These are phyloP conservation scores for Thalassoma bifasciatum DNA, from an alignment of 2,113 vertebrate genomes.

Conservation along the genomic window DNA sequence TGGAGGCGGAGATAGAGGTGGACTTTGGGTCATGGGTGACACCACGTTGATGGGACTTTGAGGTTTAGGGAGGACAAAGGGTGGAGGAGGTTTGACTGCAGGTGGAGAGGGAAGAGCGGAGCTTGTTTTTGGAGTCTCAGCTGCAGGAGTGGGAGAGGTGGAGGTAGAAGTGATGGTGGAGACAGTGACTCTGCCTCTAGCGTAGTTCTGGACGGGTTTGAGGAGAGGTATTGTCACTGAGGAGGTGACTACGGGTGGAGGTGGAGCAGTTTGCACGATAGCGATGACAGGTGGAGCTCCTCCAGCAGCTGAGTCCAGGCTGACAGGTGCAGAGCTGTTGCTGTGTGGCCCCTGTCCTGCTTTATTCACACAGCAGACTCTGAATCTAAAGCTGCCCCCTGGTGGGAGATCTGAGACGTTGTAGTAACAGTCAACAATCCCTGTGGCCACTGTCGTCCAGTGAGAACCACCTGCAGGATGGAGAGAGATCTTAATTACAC, in stretches of 20 bases:
- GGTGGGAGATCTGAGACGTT: conserved; percentile 89
- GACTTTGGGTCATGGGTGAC: conserved; percentile 75
- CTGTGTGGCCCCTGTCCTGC: conserved; percentile 94
- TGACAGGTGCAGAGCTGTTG: conserved; percentile 84
- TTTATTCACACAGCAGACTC: conserved; percentile 92
- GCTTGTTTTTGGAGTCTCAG: conserved; percentile 1
- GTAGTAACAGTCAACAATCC: conserved; percentile 92
- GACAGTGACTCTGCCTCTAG: conserved; percentile 7
- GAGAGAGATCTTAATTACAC: neutral
- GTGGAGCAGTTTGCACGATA: conserved; percentile 73
- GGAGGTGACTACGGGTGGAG: conserved; percentile 39
- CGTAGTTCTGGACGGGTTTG: conserved; percentile 48
- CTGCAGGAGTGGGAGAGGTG: conserved; percentile 1
- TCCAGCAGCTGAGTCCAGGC: conserved; percentile 83
- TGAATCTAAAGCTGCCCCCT: conserved; percentile 82
- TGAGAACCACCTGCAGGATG: conserved; percentile 83
- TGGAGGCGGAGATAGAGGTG: conserved; percentile 47
- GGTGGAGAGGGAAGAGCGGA: conserved; percentile 35
- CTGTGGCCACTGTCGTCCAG: conserved; percentile 87
- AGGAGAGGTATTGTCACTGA: conserved; percentile 16
- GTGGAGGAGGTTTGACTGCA: conserved; percentile 61
- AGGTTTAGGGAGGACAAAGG: conserved; percentile 76
- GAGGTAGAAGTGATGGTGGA: conserved; percentile 14
- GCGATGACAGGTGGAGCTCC: conserved; percentile 59
- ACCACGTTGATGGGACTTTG: conserved; percentile 80